Percentiles rank a stretch among this genome's conserved stretches.
Evolutionary conservation across 2,113 vertebrate species (phyloP).

Genomic region (Hippoglossus stenolepis): DNA sequence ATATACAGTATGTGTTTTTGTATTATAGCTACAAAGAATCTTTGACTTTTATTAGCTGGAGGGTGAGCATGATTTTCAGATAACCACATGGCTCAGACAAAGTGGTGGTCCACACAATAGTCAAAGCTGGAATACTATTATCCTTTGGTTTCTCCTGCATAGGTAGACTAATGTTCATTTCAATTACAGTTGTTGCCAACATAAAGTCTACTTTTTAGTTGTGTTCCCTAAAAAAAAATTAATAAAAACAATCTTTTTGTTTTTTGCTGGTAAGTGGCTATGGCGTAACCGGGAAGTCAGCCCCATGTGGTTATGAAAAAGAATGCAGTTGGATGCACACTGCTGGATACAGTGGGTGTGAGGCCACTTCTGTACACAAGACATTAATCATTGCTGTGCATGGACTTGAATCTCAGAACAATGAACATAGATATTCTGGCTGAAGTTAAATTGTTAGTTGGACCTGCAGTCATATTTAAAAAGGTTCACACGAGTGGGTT

Average conservation of each 20-base stretch:
- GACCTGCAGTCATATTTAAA: too few species aligned
- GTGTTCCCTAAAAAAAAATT: background rate
- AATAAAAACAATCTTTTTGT: background rate
- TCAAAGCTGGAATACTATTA: background rate
- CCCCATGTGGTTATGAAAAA: background rate
- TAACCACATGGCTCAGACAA: background rate
- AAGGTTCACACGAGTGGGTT: too few species aligned
- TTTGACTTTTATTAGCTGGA: background rate
- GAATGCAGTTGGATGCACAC: background rate
- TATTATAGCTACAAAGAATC: background rate
- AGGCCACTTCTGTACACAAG: too few species aligned
- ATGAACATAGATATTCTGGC: too few species aligned
- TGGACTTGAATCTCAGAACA: too few species aligned
- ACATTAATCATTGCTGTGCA: too few species aligned
- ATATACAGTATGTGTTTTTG: background rate
- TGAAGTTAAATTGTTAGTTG: too few species aligned
- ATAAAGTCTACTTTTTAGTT: slow-evolving; percentile 38
- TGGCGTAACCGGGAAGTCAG: background rate
- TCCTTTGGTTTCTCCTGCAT: background rate
- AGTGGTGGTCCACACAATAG: background rate
- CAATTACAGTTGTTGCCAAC: slow-evolving; percentile 26
- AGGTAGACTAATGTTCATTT: background rate
- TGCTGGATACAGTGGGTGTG: too few species aligned
- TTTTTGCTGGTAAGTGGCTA: slow-evolving; percentile 7
- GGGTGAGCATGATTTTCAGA: background rate